Percentiles rank a stretch among this genome's conserved stretches.
These are phyloP conservation scores for Micromys minutus DNA, from an alignment of 2,113 vertebrate genomes.

Conservation along the genomic window DNA sequence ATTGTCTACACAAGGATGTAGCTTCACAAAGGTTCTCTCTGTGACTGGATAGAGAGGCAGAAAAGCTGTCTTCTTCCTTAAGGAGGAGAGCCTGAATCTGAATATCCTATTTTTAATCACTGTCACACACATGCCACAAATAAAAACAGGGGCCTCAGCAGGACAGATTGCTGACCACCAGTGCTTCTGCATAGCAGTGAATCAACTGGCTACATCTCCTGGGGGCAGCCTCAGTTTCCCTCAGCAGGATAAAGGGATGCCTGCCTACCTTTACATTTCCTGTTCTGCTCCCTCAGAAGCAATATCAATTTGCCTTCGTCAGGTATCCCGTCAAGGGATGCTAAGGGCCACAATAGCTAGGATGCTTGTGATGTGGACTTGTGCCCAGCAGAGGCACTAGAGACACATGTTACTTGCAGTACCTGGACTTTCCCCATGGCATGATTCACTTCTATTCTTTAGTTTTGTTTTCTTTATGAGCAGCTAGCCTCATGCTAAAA, in stretches of 20 bases:
- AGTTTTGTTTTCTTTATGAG: neutral
- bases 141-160: neutral
- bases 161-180: neutral
- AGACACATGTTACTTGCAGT: neutral
- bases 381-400: slow-evolving; percentile 75
- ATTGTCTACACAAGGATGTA: neutral
- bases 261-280: neutral
- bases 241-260: neutral
- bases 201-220: neutral
- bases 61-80: neutral
- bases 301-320: neutral
- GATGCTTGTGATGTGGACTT: slow-evolving; percentile 65
- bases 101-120: neutral
- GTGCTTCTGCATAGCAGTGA: neutral
- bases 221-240: neutral
- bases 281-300: neutral
- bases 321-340: neutral
- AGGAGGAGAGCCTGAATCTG: too few species aligned
- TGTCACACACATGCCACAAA: neutral
- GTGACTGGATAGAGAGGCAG: neutral
- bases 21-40: neutral
- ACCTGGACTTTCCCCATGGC: neutral
- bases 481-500: neutral
- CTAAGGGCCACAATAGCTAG: neutral
- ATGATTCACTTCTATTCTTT: neutral